Conservation (phyloP, 2,113 vertebrate genomes). For the Corythornis vintsioides region DNA sequence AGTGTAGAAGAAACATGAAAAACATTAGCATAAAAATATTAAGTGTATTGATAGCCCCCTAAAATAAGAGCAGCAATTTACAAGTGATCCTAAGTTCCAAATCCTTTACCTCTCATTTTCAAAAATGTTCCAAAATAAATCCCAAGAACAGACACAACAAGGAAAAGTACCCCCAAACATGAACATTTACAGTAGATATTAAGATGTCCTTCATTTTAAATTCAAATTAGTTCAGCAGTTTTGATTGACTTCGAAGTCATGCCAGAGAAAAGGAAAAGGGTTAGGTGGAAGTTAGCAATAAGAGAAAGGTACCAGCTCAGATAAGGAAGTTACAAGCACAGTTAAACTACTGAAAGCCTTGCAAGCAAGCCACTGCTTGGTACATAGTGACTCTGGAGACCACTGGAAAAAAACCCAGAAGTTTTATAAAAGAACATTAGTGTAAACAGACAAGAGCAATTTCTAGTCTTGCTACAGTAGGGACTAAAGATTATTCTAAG, state of each 20-base stretch:
- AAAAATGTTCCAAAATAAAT: not conserved
- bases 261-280: not conserved
- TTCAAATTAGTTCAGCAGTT: not conserved
- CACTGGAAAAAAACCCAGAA: not conserved
- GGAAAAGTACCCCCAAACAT: not conserved
- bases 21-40: not conserved
- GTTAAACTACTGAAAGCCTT: slow-evolving; percentile 2
- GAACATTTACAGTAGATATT: not conserved
- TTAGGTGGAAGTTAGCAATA: not conserved
- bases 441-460: not conserved
- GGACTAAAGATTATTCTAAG: not conserved
- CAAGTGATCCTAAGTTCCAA: not conserved
- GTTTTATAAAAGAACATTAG: not conserved
- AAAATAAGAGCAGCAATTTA: not conserved
- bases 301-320: not conserved
- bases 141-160: not conserved
- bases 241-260: not conserved
- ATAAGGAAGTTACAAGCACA: not conserved
- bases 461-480: not conserved
- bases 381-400: not conserved
- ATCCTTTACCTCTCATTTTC: not conserved
- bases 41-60: not conserved
- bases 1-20: slow-evolving; percentile 10
- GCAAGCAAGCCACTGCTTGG: slow-evolving; percentile 6
- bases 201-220: slow-evolving; percentile 6